Evolutionary conservation across 2,888 invertebrate genomes (phyloP).

Genomic region (Leptinotarsa haldemani): DNA sequence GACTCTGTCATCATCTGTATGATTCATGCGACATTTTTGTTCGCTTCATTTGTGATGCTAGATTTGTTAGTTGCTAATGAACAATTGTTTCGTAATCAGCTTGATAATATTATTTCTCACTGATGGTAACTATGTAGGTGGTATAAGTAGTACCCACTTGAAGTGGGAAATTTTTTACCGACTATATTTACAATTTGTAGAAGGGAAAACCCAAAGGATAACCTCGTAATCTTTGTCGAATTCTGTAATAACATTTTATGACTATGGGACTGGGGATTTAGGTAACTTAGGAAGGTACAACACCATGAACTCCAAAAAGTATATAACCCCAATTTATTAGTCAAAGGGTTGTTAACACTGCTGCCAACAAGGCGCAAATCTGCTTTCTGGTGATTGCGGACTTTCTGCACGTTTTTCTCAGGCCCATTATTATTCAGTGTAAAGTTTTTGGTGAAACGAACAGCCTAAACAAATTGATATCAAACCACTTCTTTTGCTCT

Average conservation of each 20-base stretch:
- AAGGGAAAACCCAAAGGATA: neutral
- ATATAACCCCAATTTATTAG: too few relatives aligned
- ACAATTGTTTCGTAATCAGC: neutral
- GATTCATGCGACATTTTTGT: constrained; percentile 4
- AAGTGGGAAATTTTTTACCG: neutral
- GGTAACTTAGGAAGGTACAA: too few relatives aligned
- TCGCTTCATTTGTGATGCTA: constrained; percentile 3
- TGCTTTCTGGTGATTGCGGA: too few relatives aligned
- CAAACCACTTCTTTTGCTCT: too few relatives aligned
- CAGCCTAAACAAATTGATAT: too few relatives aligned
- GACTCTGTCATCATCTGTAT: constrained; percentile 9
- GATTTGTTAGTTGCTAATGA: neutral
- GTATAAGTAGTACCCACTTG: neutral
- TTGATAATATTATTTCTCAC: neutral
- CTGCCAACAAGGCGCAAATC: too few relatives aligned
- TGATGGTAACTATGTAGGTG: neutral
- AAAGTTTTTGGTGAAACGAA: too few relatives aligned
- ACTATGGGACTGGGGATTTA: neutral
- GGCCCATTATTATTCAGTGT: too few relatives aligned
- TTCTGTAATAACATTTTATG: constrained; percentile 3
- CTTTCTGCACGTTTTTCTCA: too few relatives aligned
- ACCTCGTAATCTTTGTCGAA: neutral
- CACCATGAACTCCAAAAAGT: too few relatives aligned
- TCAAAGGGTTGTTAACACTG: too few relatives aligned
- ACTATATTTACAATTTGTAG: neutral